Evolutionary conservation across 2,888 invertebrate species (phyloP).

Genomic region (Netelia fuscicornis): DNA sequence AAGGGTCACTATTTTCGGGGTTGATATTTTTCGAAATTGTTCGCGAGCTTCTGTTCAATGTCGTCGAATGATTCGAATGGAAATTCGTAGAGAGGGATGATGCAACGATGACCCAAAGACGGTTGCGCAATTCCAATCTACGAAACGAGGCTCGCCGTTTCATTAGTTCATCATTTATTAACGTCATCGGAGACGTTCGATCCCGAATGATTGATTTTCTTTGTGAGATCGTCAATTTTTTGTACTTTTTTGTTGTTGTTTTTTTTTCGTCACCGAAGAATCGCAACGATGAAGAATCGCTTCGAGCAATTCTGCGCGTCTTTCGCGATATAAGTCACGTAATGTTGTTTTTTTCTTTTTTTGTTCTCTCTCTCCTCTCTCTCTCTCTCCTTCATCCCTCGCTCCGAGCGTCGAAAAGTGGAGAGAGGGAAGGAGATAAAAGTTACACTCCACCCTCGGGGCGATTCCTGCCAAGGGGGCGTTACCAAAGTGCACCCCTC

Average conservation of each 20-base stretch:
- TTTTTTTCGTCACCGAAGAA: slow-evolving; percentile 17
- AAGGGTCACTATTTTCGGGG: not conserved
- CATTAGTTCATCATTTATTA: slow-evolving; percentile 35
- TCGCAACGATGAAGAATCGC: slow-evolving; percentile 6
- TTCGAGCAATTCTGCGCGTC: slow-evolving; percentile 6
- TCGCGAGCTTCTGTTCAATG: not conserved
- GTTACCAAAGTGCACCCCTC: slow-evolving; percentile 70
- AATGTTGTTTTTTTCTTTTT: not conserved
- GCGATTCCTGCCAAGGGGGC: slow-evolving; percentile 63
- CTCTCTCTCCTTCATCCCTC: slow-evolving; percentile 33
- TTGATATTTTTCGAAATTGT: not conserved
- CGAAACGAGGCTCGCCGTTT: slow-evolving; percentile 19
- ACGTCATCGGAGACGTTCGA: slow-evolving; percentile 9
- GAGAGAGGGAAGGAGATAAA: slow-evolving; percentile 54
- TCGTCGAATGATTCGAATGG: not conserved
- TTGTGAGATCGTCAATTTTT: not conserved
- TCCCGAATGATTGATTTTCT: slow-evolving; percentile 42
- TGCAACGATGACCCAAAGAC: not conserved
- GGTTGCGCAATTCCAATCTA: not conserved
- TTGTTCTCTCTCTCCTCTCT: not conserved
- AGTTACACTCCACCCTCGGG: slow-evolving; percentile 63
- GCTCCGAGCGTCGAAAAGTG: slow-evolving; percentile 28
- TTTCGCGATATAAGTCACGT: not conserved
- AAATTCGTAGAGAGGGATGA: not conserved
- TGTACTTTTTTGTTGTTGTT: slow-evolving; percentile 4